Percentiles rank a stretch among this genome's conserved stretches.
Conservation (phyloP, 2,888 invertebrate genomes). For the Myopa tessellatipennis region DNA sequence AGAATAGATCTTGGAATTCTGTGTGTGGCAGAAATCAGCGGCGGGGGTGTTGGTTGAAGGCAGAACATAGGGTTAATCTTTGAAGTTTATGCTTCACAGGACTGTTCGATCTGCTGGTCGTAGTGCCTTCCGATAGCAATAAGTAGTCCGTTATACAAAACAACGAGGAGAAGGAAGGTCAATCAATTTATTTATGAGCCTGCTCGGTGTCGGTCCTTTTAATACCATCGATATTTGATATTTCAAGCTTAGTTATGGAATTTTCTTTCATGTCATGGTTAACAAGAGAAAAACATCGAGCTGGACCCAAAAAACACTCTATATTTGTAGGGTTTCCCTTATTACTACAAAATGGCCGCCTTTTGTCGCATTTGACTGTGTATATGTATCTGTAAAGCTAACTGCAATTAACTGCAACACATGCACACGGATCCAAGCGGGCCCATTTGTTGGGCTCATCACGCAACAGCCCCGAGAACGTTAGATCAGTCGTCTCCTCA, state of each 20-base stretch:
- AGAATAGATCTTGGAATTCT: background rate
- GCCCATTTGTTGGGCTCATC: background rate
- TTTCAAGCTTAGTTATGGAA: too few relatives aligned
- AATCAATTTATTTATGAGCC: background rate
- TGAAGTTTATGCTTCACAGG: background rate
- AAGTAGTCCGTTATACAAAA: too few relatives aligned
- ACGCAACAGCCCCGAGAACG: background rate
- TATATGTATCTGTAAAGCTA: background rate
- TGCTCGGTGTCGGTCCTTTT: too few relatives aligned
- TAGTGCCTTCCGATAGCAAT: too few relatives aligned
- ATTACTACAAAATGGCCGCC: background rate
- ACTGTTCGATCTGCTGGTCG: too few relatives aligned
- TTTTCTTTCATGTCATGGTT: too few relatives aligned
- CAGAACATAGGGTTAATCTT: background rate
- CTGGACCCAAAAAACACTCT: too few relatives aligned
- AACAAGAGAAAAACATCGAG: too few relatives aligned
- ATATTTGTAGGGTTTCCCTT: background rate
- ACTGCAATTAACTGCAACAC: slow-evolving; percentile 13
- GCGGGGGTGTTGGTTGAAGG: too few relatives aligned
- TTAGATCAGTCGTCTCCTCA: background rate
- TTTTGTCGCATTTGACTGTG: background rate
- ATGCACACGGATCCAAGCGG: background rate
- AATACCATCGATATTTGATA: too few relatives aligned
- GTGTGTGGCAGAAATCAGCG: background rate
- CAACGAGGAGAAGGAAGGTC: background rate